phyloP scores from a whole-genome alignment of 1,140 invertebrate species.

The Drosophila ambigua region DNA sequence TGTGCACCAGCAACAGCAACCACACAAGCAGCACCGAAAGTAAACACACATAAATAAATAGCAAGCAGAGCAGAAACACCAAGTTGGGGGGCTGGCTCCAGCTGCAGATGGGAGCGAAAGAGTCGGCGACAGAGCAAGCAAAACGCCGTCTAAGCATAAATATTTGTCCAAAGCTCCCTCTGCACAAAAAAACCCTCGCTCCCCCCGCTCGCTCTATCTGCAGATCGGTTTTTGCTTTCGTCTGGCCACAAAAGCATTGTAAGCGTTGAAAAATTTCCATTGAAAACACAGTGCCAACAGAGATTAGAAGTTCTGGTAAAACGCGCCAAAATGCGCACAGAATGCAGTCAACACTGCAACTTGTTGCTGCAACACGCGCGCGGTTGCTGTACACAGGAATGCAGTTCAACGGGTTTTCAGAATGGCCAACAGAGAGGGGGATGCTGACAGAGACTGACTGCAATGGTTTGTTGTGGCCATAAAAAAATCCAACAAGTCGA shows the following conservation, averaged over 20 bases:
- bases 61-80: constrained; percentile 28
- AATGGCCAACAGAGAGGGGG: constrained; percentile 19
- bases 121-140: constrained; percentile 5
- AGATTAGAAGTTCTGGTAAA: constrained; percentile 2
- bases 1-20: constrained; percentile 29
- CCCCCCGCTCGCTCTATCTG: neutral
- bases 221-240: neutral
- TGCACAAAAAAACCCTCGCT: neutral
- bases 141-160: constrained; percentile 46
- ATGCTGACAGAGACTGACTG: constrained; percentile 8
- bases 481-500: constrained; percentile 35
- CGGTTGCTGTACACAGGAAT: constrained; percentile 42
- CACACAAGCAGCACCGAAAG: constrained; percentile 27
- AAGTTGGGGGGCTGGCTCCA: constrained; percentile 21
- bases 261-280: too few species aligned
- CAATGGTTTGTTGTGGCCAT: constrained; percentile 37
- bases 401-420: constrained; percentile 69
- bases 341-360: constrained; percentile 50
- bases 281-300: constrained; percentile 9
- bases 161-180: constrained; percentile 34
- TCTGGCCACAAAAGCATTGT: too few species aligned
- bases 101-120: constrained; percentile 44
- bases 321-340: constrained; percentile 24
- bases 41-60: constrained; percentile 65
- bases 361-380: constrained; percentile 51